phyloP scores from a whole-genome alignment of 2,888 invertebrate species.

The Tachina lurida region DNA sequence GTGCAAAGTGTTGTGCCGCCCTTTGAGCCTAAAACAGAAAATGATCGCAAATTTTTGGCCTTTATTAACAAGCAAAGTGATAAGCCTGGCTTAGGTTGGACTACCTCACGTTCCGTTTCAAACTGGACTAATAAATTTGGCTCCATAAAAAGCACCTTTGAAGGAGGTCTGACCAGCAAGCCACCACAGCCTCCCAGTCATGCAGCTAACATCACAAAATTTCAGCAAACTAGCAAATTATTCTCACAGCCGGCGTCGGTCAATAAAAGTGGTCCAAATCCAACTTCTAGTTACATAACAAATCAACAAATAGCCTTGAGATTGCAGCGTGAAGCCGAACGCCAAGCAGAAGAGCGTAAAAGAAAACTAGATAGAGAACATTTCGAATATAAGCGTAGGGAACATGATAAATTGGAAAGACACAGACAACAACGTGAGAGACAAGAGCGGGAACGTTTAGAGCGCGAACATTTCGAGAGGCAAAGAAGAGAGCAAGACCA shows the following conservation, averaged over 20 bases:
- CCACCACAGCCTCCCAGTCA: slow-evolving; percentile 82
- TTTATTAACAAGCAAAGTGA: slow-evolving; percentile 90
- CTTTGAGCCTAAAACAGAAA: slow-evolving; percentile 92
- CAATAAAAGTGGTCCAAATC: slow-evolving; percentile 41
- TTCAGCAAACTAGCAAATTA: slow-evolving; percentile 84
- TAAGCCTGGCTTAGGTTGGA: slow-evolving; percentile 82
- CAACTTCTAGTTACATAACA: slow-evolving; percentile 51
- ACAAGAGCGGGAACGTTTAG: slow-evolving; percentile 79
- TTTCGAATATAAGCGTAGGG: slow-evolving; percentile 74
- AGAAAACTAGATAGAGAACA: slow-evolving; percentile 82
- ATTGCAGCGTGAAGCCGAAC: slow-evolving; percentile 71
- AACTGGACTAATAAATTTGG: slow-evolving; percentile 94
- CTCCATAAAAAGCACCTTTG: slow-evolving; percentile 92
- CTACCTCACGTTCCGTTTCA: slow-evolving; percentile 82
- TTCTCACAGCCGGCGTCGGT: slow-evolving; percentile 40
- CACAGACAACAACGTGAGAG: slow-evolving; percentile 71
- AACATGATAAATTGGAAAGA: slow-evolving; percentile 67
- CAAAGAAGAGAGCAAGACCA: slow-evolving; percentile 75
- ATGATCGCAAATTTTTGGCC: slow-evolving; percentile 92
- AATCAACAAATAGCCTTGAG: slow-evolving; percentile 67
- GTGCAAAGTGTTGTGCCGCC: slow-evolving; percentile 85
- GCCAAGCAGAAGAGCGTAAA: slow-evolving; percentile 76
- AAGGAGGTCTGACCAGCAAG: slow-evolving; percentile 83
- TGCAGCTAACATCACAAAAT: slow-evolving; percentile 72
- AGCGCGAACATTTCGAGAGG: slow-evolving; percentile 80